Conservation (phyloP, 2,113 vertebrate genomes). For the Casuarius casuarius region DNA sequence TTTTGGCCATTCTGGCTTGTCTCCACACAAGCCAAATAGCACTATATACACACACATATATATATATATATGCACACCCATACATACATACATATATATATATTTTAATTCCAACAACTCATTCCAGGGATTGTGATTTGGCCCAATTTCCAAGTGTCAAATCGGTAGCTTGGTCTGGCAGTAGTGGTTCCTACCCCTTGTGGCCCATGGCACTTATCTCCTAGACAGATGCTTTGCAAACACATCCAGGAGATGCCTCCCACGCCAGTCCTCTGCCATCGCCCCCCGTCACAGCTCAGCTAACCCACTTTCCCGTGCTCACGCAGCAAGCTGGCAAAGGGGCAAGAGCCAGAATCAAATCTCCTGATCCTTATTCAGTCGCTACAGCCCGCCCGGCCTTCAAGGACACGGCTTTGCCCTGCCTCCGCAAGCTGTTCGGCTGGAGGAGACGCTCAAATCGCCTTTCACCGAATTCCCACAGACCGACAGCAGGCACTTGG, state of each 20-base stretch:
- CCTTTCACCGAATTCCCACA: too few relatives aligned
- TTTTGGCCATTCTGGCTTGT: background rate
- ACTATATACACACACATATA: fast-evolving
- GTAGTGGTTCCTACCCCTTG: background rate
- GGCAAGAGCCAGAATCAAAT: background rate
- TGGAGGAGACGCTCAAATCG: too few relatives aligned
- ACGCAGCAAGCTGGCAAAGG: background rate
- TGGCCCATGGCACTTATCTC: background rate
- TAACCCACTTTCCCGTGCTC: background rate
- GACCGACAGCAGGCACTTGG: too few relatives aligned
- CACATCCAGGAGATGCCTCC: background rate
- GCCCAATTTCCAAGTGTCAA: background rate
- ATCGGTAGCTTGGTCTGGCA: background rate
- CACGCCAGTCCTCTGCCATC: background rate
- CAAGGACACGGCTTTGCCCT: fast-evolving
- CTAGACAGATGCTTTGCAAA: fast-evolving
- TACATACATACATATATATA: too few relatives aligned
- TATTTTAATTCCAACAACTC: background rate
- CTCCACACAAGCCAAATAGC: background rate
- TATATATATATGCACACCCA: fast-evolving
- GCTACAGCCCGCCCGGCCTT: background rate
- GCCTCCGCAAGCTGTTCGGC: background rate
- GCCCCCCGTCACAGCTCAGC: background rate
- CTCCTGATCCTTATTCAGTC: background rate
- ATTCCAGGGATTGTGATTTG: background rate